A percentile compares a stretch with the other conserved stretches of the same genome.
Conservation (phyloP, 2,888 invertebrate species). For the Caenorhabditis virilis region DNA sequence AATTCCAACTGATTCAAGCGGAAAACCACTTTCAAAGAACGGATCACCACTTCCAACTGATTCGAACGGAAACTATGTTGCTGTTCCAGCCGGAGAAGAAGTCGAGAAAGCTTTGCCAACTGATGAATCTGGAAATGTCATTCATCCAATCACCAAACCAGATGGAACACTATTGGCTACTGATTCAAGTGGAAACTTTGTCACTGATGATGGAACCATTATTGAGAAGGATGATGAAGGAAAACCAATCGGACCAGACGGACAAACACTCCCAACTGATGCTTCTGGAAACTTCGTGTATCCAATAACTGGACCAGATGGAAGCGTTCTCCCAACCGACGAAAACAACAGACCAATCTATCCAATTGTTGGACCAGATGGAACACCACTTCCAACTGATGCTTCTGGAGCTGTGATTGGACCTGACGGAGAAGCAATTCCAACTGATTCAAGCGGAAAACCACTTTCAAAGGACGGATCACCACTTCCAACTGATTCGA, state of each 20-base stretch:
- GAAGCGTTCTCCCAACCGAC: slow-evolving; percentile 9
- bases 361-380: slow-evolving; percentile 25
- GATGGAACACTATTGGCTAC: slow-evolving; percentile 26
- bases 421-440: slow-evolving; percentile 40
- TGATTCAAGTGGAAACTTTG: slow-evolving; percentile 15
- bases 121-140: slow-evolving; percentile 6
- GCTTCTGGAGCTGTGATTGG: slow-evolving; percentile 16
- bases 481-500: slow-evolving; percentile 35
- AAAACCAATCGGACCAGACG: slow-evolving; percentile 25
- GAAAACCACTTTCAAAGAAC: slow-evolving; percentile 17
- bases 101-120: slow-evolving; percentile 12
- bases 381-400: slow-evolving; percentile 26
- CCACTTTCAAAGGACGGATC: slow-evolving; percentile 23
- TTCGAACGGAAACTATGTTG: slow-evolving; percentile 5
- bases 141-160: slow-evolving; percentile 14
- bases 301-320: slow-evolving; percentile 22
- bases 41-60: slow-evolving; percentile 36
- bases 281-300: slow-evolving; percentile 16
- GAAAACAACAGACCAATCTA: slow-evolving; percentile 13
- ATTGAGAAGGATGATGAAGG: slow-evolving; percentile 14
- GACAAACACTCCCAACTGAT: slow-evolving; percentile 19
- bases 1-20: slow-evolving; percentile 14
- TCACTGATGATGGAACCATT: slow-evolving; percentile 11
- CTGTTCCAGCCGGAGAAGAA: not conserved
- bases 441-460: slow-evolving; percentile 13